Evolutionary conservation across 2,888 invertebrate species (phyloP).

Genomic region (Deroplatys truncata): DNA sequence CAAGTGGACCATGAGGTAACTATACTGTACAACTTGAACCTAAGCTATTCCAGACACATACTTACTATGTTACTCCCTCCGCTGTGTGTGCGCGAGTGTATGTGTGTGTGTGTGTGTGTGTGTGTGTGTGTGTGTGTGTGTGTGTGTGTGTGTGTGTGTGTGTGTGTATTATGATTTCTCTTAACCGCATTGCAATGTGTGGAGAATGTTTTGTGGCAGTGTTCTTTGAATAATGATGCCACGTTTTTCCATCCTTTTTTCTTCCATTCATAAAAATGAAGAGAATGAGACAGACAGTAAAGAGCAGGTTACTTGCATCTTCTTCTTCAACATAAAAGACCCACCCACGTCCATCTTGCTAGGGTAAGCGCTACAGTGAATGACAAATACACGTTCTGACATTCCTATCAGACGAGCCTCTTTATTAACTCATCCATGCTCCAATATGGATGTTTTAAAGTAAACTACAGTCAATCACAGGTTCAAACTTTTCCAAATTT

Average conservation of each 20-base stretch:
- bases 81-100: background rate
- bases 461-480: too few species aligned
- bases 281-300: background rate
- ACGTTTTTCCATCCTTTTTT: background rate
- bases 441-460: too few species aligned
- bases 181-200: background rate
- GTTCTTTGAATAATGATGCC: slow-evolving; percentile 13
- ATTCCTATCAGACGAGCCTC: too few species aligned
- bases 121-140: background rate
- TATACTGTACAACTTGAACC: background rate
- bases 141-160: background rate
- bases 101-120: background rate
- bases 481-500: too few species aligned
- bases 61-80: background rate
- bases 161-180: background rate
- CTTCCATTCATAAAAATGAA: slow-evolving; percentile 8
- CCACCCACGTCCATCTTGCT: background rate
- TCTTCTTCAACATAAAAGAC: background rate
- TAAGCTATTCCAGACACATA: background rate
- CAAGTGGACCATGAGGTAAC: background rate
- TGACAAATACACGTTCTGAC: background rate
- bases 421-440: too few species aligned
- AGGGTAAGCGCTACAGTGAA: background rate
- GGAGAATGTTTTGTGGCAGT: background rate
- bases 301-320: background rate